Base-by-base conservation (phyloP, 2,888 invertebrate species). In the Apomyelois bistriatella region DNA sequence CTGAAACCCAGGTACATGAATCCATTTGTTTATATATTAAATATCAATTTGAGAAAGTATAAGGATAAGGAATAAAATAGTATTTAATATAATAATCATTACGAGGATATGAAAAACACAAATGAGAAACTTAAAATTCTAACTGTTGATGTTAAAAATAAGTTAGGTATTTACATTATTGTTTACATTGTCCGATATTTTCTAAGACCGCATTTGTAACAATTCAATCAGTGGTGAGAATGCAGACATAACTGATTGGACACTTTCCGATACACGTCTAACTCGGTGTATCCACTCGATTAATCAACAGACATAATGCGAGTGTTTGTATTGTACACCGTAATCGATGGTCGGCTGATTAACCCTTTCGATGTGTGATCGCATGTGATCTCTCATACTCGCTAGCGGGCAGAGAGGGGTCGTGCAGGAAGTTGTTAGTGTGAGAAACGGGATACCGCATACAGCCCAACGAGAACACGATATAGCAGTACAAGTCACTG, bases 341-440 rank as follows among this genome's bases (percentile, higher is more conserved):
- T 54, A 52, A 58, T 58, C 51, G 58, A 54, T 53, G 42, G 32
- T 16, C 30, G 35, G 40, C 49, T 38, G 49, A 50, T 50, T 50
- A 50, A 40, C 38, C 47, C 52, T 28, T 36, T 50, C 47, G 37
- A 40, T 52, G 54, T 47, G 36, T 54, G 40, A 28, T 15, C 40
- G 40, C 48, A 30, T 48, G 50, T 49, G 49, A 49, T 38, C 37
- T 49, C 32, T 46, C 36, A 52, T 28, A 17, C n/a, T 10, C 36
- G 32, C 32, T 5, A n/a, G 15, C 28, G 32, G 15, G 15, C 17
- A 30, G 50, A 42, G 41, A 54, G 54, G 49, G 52, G 47, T 37
- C 50, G 46, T 13, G 50, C 50, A 53, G 57, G 54, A 54, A 57
- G 41, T 57, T 53, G 49, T 57, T 51, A 57, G 16, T 37, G 48